phyloP scores from a whole-genome alignment of 2,113 vertebrate species.

The Suricata suricatta region DNA sequence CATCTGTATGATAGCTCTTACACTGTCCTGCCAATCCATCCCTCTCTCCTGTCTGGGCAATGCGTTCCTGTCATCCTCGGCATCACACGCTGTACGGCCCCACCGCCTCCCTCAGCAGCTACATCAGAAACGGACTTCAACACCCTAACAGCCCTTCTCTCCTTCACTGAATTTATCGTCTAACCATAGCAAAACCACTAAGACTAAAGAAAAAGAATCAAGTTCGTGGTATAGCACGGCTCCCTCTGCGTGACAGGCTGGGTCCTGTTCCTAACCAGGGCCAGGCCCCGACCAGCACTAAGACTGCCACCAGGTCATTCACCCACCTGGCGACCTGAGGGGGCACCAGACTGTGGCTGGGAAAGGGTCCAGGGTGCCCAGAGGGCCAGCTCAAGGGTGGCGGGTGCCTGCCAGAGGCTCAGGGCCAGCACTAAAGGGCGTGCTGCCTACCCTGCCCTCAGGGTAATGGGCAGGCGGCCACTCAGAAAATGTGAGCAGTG shows the following conservation, averaged over 20 bases:
- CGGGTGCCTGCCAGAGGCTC: neutral
- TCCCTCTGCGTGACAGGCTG: neutral
- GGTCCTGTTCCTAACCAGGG: neutral
- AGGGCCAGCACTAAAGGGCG: neutral
- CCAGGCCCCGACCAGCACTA: neutral
- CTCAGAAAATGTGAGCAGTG: neutral
- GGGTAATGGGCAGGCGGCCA: neutral
- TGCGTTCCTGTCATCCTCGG: neutral
- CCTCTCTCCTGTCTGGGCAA: neutral
- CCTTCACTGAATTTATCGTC: neutral
- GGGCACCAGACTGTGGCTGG: too few species aligned
- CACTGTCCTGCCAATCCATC: rapidly evolving
- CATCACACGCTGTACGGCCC: neutral
- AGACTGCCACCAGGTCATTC: neutral
- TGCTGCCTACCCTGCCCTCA: neutral
- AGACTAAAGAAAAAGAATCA: neutral
- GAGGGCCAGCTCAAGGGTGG: neutral
- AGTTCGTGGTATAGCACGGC: neutral
- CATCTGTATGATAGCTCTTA: neutral
- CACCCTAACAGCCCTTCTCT: neutral
- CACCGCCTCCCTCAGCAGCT: neutral
- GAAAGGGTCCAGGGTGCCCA: neutral
- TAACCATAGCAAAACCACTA: neutral
- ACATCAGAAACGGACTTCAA: neutral
- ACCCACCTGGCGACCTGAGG: neutral